Conservation (phyloP, 2,888 invertebrate species). For the Apeira syringaria region DNA sequence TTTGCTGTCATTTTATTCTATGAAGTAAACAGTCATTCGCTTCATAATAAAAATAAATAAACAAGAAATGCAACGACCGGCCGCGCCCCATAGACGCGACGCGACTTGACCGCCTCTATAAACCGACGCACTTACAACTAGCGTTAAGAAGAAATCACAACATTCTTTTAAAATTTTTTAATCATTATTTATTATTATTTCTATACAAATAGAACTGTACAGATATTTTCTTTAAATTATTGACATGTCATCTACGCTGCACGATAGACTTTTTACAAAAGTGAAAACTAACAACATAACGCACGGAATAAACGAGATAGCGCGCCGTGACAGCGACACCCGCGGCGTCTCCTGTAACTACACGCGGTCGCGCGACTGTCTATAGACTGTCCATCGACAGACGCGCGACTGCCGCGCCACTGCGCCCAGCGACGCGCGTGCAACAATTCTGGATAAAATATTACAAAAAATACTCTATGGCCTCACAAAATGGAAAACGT, state of each 20-base stretch:
- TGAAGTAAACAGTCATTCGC: constrained; percentile 78
- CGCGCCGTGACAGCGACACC: constrained; percentile 40
- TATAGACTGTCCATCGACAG: not conserved
- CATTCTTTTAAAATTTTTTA: constrained; percentile 76
- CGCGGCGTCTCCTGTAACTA: constrained; percentile 26
- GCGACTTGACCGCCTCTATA: constrained; percentile 26
- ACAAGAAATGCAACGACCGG: constrained; percentile 64
- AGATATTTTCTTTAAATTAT: constrained; percentile 80
- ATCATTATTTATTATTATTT: constrained; percentile 84
- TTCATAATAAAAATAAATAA: constrained; percentile 69
- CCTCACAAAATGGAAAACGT: constrained; percentile 51
- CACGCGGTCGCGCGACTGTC: constrained; percentile 1
- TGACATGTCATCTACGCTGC: constrained; percentile 77
- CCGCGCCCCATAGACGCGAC: constrained; percentile 38
- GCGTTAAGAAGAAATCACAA: constrained; percentile 77
- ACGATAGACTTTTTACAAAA: constrained; percentile 84
- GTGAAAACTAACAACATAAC: constrained; percentile 83
- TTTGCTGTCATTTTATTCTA: constrained; percentile 78
- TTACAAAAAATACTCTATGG: constrained; percentile 46
- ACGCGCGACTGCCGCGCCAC: not conserved
- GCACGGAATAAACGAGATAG: constrained; percentile 76
- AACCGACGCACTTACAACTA: constrained; percentile 61
- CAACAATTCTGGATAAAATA: constrained; percentile 28
- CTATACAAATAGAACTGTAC: constrained; percentile 86
- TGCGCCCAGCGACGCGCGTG: constrained; percentile 12